Base-by-base conservation (phyloP, 37 sponge, comb jelly and placozoan genomes). In the Hormiphora californensis region DNA sequence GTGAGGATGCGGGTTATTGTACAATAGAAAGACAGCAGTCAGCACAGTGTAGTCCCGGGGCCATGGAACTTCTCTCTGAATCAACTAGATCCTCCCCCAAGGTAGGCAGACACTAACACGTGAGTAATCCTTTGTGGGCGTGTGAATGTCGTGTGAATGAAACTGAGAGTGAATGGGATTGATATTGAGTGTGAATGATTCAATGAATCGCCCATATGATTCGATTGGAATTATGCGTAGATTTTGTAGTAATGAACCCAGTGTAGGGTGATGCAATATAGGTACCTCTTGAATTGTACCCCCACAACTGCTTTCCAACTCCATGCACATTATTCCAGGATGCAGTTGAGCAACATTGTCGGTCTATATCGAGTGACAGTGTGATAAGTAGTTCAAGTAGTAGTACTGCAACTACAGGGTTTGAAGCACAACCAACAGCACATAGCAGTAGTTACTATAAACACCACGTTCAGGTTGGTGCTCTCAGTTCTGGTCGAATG, bases 331-430 rank as follows among this genome's bases (percentile, higher is more conserved):
- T 49, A 49, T 49, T 17, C 53, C 53, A 49, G 15, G 15, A 49
- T 15, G 12, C 53, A 49, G 53, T 15, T 9, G 53, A 49, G 53
- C 12, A 49, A 1, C 81, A 73, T 28, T 25, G 46, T 28, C 7
- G 81, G 44, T 73, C 81, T 0, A 40, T 73, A 32, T 73, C 81
- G 0, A 73, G 81, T 73, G 81, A 73, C 46, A 73, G 81, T 41
- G 81, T 73, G 28, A 73, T 73, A n/a, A 43, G 46, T 1, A 73
- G 36, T 3, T 73, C 81, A 4, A 73, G 81, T 73, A 21, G 46
- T 46, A n/a, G n/a, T n/a, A n/a, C n/a, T n/a, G n/a, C n/a, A n/a
- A n/a, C n/a, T n/a, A n/a, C n/a, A n/a, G n/a, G n/a, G n/a, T n/a
- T n/a, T n/a, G n/a, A n/a, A n/a, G 81, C 40, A 5, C 43, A 19